Evolutionary conservation across 2,113 vertebrate species (phyloP).

Genomic region (Smithornis capensis): DNA sequence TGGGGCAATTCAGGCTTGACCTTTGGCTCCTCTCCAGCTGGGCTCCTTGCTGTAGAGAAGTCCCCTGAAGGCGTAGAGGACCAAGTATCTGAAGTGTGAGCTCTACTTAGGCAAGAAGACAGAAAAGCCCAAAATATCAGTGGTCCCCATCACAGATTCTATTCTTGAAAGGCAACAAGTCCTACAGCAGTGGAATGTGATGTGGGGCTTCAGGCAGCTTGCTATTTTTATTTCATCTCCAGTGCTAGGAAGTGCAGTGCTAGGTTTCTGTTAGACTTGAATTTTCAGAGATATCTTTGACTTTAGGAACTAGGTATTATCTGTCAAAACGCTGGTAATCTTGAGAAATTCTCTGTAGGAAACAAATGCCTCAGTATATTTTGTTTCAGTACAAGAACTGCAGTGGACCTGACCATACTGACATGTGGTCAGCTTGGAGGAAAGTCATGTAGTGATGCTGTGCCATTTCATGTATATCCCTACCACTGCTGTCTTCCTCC

Average conservation of each 20-base stretch:
- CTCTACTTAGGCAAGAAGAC: neutral
- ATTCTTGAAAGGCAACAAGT: neutral
- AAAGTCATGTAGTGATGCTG: neutral
- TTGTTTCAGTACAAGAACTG: neutral
- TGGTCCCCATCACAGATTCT: neutral
- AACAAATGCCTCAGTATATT: neutral
- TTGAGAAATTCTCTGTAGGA: neutral
- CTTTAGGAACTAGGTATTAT: neutral
- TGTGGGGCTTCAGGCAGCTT: neutral
- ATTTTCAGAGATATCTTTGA: neutral
- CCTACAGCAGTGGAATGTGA: neutral
- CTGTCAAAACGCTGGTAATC: neutral
- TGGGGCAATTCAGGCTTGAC: neutral
- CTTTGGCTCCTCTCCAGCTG: neutral
- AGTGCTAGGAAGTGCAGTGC: neutral
- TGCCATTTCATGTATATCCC: neutral
- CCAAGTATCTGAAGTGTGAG: neutral
- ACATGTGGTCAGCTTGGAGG: neutral
- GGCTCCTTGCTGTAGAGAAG: rapidly evolving
- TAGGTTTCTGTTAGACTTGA: neutral
- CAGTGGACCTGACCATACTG: neutral
- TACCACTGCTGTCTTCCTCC: neutral
- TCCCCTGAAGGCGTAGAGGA: neutral
- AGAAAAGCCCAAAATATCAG: neutral
- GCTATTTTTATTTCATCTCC: neutral